Base-by-base conservation (phyloP, 2,888 invertebrate species). In the Thecocarcelia acutangulata region DNA sequence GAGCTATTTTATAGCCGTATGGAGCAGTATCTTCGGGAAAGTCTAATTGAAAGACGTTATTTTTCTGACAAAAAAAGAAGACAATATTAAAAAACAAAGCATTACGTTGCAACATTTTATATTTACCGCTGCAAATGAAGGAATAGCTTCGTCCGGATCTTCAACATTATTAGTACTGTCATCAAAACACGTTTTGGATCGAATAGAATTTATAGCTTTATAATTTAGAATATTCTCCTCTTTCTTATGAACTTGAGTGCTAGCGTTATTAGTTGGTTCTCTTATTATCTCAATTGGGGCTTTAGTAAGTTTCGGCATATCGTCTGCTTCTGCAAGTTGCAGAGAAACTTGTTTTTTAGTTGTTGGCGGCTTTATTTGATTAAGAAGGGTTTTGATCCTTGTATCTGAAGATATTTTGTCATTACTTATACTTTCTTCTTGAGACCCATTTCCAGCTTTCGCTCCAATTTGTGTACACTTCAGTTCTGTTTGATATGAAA, bases 121-220 rank as follows among this genome's bases (percentile, higher is more conserved):
- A 80, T 81, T 79, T 85, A 89, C 89, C 69, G 89, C 84, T 12
- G 90, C 89, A 77, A 86, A 87, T 1, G 83, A 77, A 0, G 89
- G 89, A 44, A 90, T 83, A 11, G 89, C 89, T 66, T 88, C 88
- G 13, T 86, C 83, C 15, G 83, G 61, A 75, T 87, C 85, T 46
- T 83, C 77, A 4, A 59, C 28, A 0, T 3, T 44, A 2, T 59
- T 72, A 11, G 54, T 28, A 19, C 59, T 70, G 24, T 74, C 64
- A 28, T 77, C 76, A 15, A 80, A 64, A 40, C 78, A 61, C 61
- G 15, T 42, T 4, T 74, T 75, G 12, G 40, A 24, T 11, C 42
- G 1, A 24, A 15, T 6, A 1, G 24, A 17, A 46, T 37, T 17
- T n/a, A 15, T 15, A 8, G 3, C 40, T 12, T n/a, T 33, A n/a